Evolutionary conservation across 2,113 vertebrate genomes (phyloP), one percentile per base, ranked within the genome.

Genomic region (Mixornis gularis): DNA sequence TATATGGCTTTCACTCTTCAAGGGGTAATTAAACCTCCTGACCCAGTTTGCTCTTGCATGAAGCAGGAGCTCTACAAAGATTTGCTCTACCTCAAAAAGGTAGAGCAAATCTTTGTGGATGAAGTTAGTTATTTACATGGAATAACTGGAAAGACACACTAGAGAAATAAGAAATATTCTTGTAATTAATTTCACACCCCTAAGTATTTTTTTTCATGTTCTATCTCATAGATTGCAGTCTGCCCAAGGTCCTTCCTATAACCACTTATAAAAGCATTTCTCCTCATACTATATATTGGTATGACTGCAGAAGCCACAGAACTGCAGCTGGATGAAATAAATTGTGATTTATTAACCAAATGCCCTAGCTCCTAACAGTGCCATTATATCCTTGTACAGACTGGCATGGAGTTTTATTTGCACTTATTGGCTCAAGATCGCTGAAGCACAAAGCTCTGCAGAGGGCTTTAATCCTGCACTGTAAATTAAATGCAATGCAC

Each of bases 391-490:
- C 86, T 86, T 72, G 77, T 84, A 92, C 6, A 49, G 85, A 89
- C 93, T 96, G 92, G 95, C 62, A 91, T 62, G 85, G 95, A 95
- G 95, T 95, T 96, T 96, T 97, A 96, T 97, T 96, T 90, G 86
- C 53, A 32, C 34, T 95, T 94, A 93, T 36, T 80, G 92, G 81
- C 66, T 95, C n/a, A 93, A 88, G 89, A 81, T 92, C 38, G 9
- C 53, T 93, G 84, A 95, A 94, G 93, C 88, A 95, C 92, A 93
- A 97, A 97, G 70, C 56, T 85, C 62, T 90, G 52, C 78, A 95
- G 46, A 41, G 9, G 55, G 62, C 25, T 93, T 92, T 85, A 96
- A 84, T 44, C 41, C 80, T 89, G 66, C 52, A n/a, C 34, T 76
- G 56, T 68, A 89, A 93, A 93, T 74, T 53, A 93, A 89, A 89